Evolutionary conservation across 2,797 vertebrate genomes (phyloP).

Genomic region (Poeciliopsis gracilis): DNA sequence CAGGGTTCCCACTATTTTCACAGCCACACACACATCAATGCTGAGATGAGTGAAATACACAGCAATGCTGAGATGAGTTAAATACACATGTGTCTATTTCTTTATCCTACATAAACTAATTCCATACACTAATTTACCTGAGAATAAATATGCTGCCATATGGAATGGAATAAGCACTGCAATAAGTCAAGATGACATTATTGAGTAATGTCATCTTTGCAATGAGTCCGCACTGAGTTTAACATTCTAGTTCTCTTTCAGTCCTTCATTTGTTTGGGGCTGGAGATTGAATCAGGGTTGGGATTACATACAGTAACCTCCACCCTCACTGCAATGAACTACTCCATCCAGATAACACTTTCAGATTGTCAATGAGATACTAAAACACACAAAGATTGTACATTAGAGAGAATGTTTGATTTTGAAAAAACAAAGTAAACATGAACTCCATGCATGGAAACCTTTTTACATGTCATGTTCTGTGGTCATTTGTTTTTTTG

Average conservation of each 20-base stretch:
- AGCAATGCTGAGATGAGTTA: no score
- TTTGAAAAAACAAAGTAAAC: background rate
- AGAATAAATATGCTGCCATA: background rate
- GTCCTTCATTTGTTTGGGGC: background rate
- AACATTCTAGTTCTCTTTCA: background rate
- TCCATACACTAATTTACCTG: background rate
- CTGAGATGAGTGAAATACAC: no score
- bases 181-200: background rate
- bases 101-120: background rate
- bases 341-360: background rate
- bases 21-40: constrained; percentile 30
- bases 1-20: constrained; percentile 52
- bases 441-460: no score
- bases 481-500: background rate
- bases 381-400: background rate
- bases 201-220: background rate
- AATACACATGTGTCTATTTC: background rate
- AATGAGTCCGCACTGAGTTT: background rate
- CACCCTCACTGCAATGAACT: background rate
- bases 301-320: background rate
- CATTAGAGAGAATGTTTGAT: background rate
- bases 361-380: background rate
- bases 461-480: background rate
- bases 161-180: background rate
- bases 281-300: background rate